Conservation (phyloP, 1,140 invertebrate species). For the Habropoda laboriosa region DNA sequence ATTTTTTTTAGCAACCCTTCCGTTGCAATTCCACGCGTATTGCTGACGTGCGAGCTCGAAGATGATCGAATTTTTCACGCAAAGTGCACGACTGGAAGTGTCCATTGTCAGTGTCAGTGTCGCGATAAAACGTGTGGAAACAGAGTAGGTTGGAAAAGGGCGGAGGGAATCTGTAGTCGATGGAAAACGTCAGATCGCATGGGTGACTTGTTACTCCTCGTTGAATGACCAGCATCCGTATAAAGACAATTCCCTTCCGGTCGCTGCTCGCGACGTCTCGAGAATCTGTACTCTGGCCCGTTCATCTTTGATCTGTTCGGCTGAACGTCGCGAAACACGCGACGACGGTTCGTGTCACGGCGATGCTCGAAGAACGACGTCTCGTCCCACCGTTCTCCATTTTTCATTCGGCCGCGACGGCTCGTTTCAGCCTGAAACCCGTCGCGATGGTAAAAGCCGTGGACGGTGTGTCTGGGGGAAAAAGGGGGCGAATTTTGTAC, state of each 20-base stretch:
- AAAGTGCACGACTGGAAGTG: background rate
- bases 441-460: background rate
- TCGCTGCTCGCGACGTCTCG: constrained; percentile 36
- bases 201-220: constrained; percentile 49
- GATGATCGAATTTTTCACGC: constrained; percentile 8
- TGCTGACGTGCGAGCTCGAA: no score
- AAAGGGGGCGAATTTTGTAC: background rate
- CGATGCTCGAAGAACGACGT: no score
- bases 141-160: background rate
- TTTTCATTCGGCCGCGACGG: constrained; percentile 14
- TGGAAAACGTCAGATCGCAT: constrained; percentile 33
- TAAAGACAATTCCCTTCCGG: constrained; percentile 56
- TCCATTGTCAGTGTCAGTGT: constrained; percentile 22
- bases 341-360: constrained; percentile 26
- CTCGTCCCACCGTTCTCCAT: background rate
- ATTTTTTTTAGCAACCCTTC: no score
- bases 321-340: constrained; percentile 44
- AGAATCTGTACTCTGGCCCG: constrained; percentile 36
- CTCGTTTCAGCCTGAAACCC: background rate
- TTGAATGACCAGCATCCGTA: constrained; percentile 55
- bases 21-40: no score
- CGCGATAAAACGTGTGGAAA: background rate
- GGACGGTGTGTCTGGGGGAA: background rate
- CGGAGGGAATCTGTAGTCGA: background rate
- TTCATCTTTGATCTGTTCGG: constrained; percentile 54